A percentile compares a stretch with the other conserved stretches of the same genome.
Conservation (phyloP, 2,797 vertebrate species). For the Sebastes kiyomatsui region DNA sequence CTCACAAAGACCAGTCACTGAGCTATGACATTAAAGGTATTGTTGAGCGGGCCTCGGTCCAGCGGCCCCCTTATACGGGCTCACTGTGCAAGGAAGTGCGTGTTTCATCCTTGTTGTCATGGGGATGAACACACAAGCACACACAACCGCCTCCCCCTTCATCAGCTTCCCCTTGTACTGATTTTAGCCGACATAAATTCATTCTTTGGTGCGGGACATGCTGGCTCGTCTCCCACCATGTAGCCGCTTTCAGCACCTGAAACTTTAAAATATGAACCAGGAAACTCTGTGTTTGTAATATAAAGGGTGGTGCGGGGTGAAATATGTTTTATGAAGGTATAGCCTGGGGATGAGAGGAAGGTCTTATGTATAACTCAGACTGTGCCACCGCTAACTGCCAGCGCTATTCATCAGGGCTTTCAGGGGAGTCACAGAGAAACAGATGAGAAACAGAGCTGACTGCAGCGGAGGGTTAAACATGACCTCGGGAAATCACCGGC, state of each 20-base stretch:
- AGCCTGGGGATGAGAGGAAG: constrained; percentile 63
- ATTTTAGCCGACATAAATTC: constrained; percentile 72
- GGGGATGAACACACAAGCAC: constrained; percentile 65
- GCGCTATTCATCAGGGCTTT: constrained; percentile 59
- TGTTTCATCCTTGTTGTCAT: constrained; percentile 82
- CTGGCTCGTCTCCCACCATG: constrained; percentile 50
- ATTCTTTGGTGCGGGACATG: constrained; percentile 59
- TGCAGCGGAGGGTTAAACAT: constrained; percentile 32
- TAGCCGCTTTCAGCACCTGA: constrained; percentile 72
- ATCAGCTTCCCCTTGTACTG: constrained; percentile 48
- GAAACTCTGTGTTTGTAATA: constrained; percentile 58
- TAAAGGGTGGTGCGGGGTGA: constrained; percentile 27
- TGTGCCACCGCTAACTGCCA: constrained; percentile 58
- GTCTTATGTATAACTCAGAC: constrained; percentile 68
- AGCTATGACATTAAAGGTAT: constrained; percentile 87
- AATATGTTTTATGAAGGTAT: constrained; percentile 58
- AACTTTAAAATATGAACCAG: constrained; percentile 74
- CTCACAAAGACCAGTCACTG: constrained; percentile 79
- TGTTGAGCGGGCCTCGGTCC: constrained; percentile 70
- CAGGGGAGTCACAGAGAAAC: constrained; percentile 49
- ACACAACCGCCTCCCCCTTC: constrained; percentile 35
- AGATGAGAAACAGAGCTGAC: constrained; percentile 65
- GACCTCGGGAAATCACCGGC: constrained; percentile 46
- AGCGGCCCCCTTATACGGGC: constrained; percentile 65
- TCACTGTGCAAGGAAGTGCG: constrained; percentile 68